Evolutionary conservation across 2,797 vertebrate genomes (phyloP).

Genomic region (Pseudotriccus pelzelni): DNA sequence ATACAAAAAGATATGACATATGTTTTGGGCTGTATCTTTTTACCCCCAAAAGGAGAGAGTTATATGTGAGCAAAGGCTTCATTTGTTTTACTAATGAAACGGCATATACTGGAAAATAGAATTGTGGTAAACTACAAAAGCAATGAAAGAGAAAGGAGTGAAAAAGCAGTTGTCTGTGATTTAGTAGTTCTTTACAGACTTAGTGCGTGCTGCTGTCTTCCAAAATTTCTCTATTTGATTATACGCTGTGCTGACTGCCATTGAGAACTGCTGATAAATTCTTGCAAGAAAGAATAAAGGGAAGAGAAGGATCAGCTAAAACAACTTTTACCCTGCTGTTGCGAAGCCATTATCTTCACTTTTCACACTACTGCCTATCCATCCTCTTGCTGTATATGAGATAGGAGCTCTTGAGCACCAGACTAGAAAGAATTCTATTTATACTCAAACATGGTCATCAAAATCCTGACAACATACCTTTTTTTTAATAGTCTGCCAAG

Average conservation of each 20-base stretch:
- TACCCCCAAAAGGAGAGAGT: not conserved
- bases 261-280: not conserved
- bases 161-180: not conserved
- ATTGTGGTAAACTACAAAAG: not conserved
- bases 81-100: not conserved
- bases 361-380: not conserved
- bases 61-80: not conserved
- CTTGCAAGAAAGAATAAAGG: not conserved
- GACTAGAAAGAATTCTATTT: conserved; percentile 4
- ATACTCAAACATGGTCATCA: not conserved
- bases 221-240: not conserved
- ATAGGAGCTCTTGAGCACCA: not conserved
- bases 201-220: not conserved
- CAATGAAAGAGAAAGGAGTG: not conserved
- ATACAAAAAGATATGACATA: not conserved
- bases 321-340: not conserved
- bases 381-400: not conserved
- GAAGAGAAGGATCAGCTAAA: not conserved
- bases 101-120: not conserved
- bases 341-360: not conserved
- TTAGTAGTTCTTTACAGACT: not conserved
- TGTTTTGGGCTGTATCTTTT: not conserved
- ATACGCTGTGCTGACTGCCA: not conserved
- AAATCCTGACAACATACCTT: not conserved
- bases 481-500: not conserved